These are phyloP conservation scores for Clitarchus hookeri DNA, from an alignment of 2,888 invertebrate species.

Conservation along the genomic window DNA sequence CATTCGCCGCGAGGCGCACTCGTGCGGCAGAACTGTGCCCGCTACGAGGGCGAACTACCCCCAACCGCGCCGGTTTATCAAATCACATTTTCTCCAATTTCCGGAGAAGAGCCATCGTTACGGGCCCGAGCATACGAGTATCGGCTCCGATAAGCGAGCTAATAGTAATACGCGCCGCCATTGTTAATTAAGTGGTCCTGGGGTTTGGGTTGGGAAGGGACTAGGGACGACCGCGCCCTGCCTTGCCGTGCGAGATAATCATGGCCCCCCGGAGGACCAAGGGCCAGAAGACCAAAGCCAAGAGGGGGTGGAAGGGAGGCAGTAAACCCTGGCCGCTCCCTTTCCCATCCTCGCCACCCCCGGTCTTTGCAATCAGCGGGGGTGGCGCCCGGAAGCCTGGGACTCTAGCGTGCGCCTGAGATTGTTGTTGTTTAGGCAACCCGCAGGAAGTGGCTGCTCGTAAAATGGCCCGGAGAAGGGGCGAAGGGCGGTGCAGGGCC, in stretches of 20 bases:
- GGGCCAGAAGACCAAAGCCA: background rate
- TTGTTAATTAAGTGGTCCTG: background rate
- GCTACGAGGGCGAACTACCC: too few species aligned
- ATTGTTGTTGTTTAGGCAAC: constrained; percentile 14
- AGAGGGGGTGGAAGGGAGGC: background rate
- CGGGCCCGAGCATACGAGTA: too few species aligned
- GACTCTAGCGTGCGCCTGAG: constrained; percentile 2
- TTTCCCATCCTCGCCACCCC: background rate
- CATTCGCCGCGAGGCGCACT: too few species aligned
- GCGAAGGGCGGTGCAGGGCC: too few species aligned
- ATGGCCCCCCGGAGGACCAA: background rate
- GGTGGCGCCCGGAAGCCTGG: background rate
- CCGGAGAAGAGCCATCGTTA: background rate
- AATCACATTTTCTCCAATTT: constrained; percentile 14
- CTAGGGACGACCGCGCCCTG: too few species aligned
- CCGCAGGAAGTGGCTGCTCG: background rate
- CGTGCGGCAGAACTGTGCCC: too few species aligned
- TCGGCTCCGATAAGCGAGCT: background rate
- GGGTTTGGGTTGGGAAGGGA: background rate
- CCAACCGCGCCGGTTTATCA: background rate
- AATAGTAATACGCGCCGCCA: background rate
- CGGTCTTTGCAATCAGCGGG: background rate
- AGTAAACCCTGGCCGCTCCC: background rate
- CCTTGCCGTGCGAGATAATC: background rate
- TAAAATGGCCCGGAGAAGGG: background rate